Evolutionary conservation across 1,140 invertebrate genomes (phyloP).

Genomic region (Drosophila navojoa): DNA sequence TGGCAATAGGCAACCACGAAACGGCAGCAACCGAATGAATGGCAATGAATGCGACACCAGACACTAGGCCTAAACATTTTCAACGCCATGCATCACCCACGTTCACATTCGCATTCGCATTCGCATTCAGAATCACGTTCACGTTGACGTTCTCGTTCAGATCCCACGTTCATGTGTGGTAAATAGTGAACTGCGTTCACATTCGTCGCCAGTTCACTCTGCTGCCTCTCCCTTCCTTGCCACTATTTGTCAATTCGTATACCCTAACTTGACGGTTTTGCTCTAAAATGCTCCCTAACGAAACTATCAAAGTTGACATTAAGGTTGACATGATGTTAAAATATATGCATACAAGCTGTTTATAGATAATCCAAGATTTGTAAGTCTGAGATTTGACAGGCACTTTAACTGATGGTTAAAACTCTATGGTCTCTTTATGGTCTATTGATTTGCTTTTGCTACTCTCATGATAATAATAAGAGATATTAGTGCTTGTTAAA

Average conservation of each 20-base stretch:
- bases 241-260: conserved; percentile 22
- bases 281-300: not conserved
- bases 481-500: too few species aligned
- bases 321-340: too few species aligned
- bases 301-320: not conserved
- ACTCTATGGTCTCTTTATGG: too few species aligned
- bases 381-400: not conserved
- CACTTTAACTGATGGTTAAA: not conserved
- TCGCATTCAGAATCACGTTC: conserved; percentile 9
- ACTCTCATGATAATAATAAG: too few species aligned
- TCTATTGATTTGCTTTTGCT: too few species aligned
- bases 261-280: conserved; percentile 2
- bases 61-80: conserved; percentile 67
- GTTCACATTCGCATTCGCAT: conserved; percentile 29
- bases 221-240: not conserved
- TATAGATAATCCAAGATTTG: too few species aligned
- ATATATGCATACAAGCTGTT: too few species aligned
- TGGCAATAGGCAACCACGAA: conserved; percentile 58
- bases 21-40: conserved; percentile 75
- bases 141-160: conserved; percentile 23
- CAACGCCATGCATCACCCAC: conserved; percentile 71
- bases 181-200: conserved; percentile 64
- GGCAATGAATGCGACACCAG: conserved; percentile 79
- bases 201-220: conserved; percentile 2
- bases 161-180: conserved; percentile 63